These are phyloP conservation scores for Pheosia tremula DNA, from an alignment of 2,888 invertebrate genomes.

Conservation along the genomic window DNA sequence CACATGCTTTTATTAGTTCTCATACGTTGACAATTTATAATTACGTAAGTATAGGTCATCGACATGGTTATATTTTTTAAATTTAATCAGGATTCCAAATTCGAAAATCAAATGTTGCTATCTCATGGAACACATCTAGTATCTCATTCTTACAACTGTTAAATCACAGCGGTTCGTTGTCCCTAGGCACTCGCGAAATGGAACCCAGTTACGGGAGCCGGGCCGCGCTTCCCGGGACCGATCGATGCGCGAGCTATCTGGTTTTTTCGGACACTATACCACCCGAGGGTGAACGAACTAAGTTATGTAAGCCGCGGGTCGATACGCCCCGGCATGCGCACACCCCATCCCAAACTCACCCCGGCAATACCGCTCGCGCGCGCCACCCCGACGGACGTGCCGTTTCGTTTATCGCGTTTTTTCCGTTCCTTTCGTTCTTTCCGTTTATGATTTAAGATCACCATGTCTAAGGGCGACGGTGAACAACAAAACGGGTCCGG, in stretches of 20 bases:
- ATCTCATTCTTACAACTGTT: conserved; percentile 13
- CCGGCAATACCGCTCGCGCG: conserved; percentile 78
- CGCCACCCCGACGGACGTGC: conserved; percentile 79
- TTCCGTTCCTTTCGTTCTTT: conserved; percentile 85
- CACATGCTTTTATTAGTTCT: too few relatives aligned
- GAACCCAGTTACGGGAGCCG: conserved; percentile 37
- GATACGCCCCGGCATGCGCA: conserved; percentile 71
- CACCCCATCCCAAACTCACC: conserved; percentile 38
- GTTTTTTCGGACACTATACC: conserved; percentile 84
- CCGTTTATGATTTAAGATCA: conserved; percentile 85
- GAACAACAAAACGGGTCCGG: conserved; percentile 94
- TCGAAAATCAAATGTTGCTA: background rate
- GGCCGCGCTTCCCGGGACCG: conserved; percentile 55
- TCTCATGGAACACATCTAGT: background rate
- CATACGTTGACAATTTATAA: too few relatives aligned
- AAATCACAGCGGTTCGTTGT: conserved; percentile 29
- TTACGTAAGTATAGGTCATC: too few relatives aligned
- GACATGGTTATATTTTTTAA: too few relatives aligned
- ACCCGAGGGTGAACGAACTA: conserved; percentile 81
- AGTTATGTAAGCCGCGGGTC: conserved; percentile 78
- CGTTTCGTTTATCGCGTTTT: conserved; percentile 84
- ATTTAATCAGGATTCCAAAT: background rate
- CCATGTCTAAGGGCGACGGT: conserved; percentile 94
- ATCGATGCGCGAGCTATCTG: conserved; percentile 78
- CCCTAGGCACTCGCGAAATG: conserved; percentile 23